These are phyloP conservation scores for Zaprionus ghesquierei DNA, from an alignment of 1,140 invertebrate genomes.

Conservation along the genomic window DNA sequence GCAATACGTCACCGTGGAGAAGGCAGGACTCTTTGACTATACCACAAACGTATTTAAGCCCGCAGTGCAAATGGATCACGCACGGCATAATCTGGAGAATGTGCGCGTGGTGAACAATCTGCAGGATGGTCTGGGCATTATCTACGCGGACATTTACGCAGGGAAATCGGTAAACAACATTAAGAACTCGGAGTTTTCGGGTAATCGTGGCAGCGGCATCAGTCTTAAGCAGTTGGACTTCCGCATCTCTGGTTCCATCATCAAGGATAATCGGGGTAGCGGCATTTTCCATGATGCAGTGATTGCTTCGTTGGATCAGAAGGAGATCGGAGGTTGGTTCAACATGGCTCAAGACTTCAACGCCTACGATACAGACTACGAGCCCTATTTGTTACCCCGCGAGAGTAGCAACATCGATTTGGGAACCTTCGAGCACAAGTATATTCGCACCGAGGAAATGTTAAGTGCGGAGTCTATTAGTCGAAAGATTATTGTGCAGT, in stretches of 20 bases:
- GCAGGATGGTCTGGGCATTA: slow-evolving; percentile 93
- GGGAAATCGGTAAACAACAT: slow-evolving; percentile 93
- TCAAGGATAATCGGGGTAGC: slow-evolving; percentile 93
- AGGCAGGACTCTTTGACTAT: slow-evolving; percentile 97
- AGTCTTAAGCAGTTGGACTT: slow-evolving; percentile 94
- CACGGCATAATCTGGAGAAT: slow-evolving; percentile 94
- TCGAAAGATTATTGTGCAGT: slow-evolving; percentile 86
- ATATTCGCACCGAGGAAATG: slow-evolving; percentile 88
- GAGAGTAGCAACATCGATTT: slow-evolving; percentile 86
- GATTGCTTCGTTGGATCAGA: slow-evolving; percentile 91
- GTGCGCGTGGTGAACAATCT: slow-evolving; percentile 91
- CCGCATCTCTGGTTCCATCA: slow-evolving; percentile 88
- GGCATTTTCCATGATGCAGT: slow-evolving; percentile 97
- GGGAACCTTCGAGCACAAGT: slow-evolving; percentile 89
- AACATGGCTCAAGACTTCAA: slow-evolving; percentile 86
- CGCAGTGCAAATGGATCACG: slow-evolving; percentile 98
- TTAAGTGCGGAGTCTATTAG: slow-evolving; percentile 84
- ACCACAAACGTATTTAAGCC: slow-evolving; percentile 94
- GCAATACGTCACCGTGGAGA: slow-evolving; percentile 94
- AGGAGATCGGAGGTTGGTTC: slow-evolving; percentile 97
- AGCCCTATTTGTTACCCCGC: slow-evolving; percentile 87
- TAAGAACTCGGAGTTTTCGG: slow-evolving; percentile 93
- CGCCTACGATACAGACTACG: slow-evolving; percentile 87
- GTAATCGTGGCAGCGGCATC: slow-evolving; percentile 94
- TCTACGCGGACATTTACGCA: slow-evolving; percentile 94